Evolutionary conservation across 2,113 vertebrate species (phyloP), one percentile per base, ranked within the genome.

Genomic region (Leptodactylus fuscus): DNA sequence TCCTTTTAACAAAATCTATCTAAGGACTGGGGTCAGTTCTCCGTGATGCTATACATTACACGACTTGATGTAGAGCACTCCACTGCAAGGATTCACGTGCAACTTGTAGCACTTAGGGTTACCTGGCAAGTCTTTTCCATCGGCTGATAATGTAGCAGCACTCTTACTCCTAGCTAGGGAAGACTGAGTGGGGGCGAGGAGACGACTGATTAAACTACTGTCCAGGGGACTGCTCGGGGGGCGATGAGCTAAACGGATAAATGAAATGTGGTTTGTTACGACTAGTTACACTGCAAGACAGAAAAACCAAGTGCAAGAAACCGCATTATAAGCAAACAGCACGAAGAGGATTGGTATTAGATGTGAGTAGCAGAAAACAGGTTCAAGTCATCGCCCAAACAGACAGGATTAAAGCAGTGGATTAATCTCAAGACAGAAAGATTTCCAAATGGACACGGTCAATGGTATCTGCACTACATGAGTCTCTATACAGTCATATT

Each of bases 161-260:
- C 96, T 98, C 96, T 96, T 98, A 93, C 96, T 98, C 93, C 95
- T 97, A 94, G 96, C 96, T 95, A 97, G 91, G 88, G 97, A 97
- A 60, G 95, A 94, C 94, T 97, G 95, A 89, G 97, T 97, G 89
- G 97, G 97, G 88, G 93, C 92, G 78, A 98, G 95, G 88, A 98
- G 94, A 87, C 95, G 96, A 92, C 91, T 97, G 94, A 98, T 93
- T 90, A 96, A 87, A 88, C 91, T 94, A 94, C 93, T 95, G 84
- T 97, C 96, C 95, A 93, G 89, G 89, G 94, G 90, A 92, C 88
- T 91, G 90, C 90, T 88, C 90, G 92, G 91, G 86, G 93, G 91
- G 87, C 93, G 95, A 86, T 91, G 95, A 93, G 93, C 96, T 98
- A 92, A 89, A 93, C 1, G 85, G 95, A 92, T 90, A 95, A 93